A percentile compares a stretch with the other conserved stretches of the same genome.
Evolutionary conservation across 2,888 invertebrate species (phyloP).

Genomic region (Drosophila nr. fundita): DNA sequence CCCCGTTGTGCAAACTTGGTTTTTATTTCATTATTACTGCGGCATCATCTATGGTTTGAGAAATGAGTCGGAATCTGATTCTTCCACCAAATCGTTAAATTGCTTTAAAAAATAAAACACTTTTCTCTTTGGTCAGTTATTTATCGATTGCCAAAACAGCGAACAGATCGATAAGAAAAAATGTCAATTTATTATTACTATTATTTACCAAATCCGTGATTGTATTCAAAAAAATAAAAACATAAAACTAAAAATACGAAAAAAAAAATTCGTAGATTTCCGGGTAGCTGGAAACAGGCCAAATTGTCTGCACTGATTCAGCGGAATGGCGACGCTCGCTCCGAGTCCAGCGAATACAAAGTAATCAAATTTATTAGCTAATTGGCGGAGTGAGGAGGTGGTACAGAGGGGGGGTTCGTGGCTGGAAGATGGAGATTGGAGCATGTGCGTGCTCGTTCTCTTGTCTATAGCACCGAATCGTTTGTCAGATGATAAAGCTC

Average conservation of each 20-base stretch:
- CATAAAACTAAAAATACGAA: not conserved
- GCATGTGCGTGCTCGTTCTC: conserved; percentile 60
- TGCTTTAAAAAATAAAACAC: not conserved
- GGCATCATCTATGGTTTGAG: conserved; percentile 42
- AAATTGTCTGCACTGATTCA: conserved; percentile 9
- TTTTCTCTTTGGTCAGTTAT: conserved; percentile 1
- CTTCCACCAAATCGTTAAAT: conserved; percentile 28
- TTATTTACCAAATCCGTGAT: not conserved
- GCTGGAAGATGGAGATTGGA: conserved; percentile 45
- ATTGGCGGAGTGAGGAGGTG: conserved; percentile 16
- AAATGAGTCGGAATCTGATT: conserved; percentile 31
- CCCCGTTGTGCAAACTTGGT: conserved; percentile 66
- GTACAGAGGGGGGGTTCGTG: not conserved
- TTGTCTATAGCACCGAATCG: conserved; percentile 53
- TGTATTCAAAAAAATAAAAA: not conserved
- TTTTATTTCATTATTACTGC: conserved; percentile 69
- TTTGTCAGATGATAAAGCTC: conserved; percentile 66
- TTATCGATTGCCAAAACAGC: not conserved
- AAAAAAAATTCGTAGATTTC: not conserved
- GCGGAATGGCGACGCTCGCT: conserved; percentile 5
- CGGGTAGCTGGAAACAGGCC: conserved; percentile 2
- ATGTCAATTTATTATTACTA: not conserved
- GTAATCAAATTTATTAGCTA: conserved; percentile 57
- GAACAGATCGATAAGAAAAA: not conserved
- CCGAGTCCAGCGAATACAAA: conserved; percentile 34